A percentile compares a stretch with the other conserved stretches of the same genome.
Evolutionary conservation across 2,888 invertebrate genomes (phyloP).

Genomic region (Dexiosoma caninum): DNA sequence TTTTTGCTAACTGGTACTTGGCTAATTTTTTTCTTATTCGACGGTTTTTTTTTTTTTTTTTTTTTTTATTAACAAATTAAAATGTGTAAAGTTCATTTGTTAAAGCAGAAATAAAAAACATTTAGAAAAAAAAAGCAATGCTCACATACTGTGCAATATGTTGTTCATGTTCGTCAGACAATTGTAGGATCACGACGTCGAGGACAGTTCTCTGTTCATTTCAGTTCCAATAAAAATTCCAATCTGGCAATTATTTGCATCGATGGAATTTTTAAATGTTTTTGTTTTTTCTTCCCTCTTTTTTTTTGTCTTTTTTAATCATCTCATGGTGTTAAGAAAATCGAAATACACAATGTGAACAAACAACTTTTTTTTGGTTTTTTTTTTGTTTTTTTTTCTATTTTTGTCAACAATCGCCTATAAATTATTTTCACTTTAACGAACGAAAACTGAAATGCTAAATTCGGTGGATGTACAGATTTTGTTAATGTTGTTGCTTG

Average conservation of each 20-base stretch:
- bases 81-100: conserved; percentile 47
- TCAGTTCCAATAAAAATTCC: conserved; percentile 39
- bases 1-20: too few species aligned
- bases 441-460: conserved; percentile 26
- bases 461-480: conserved; percentile 27
- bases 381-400: conserved; percentile 41
- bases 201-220: background rate
- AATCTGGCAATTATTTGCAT: conserved; percentile 55
- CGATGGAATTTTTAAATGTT: conserved; percentile 42
- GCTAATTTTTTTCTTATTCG: background rate
- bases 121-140: background rate
- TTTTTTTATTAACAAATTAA: conserved; percentile 33
- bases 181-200: background rate
- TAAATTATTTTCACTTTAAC: conserved; percentile 50
- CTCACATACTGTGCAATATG: conserved; percentile 16
- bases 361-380: too few species aligned
- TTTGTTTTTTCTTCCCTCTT: too few species aligned
- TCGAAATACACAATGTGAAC: background rate
- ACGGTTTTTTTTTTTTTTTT: background rate
- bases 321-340: background rate
- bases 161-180: conserved; percentile 1
- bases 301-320: conserved; percentile 7
- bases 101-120: conserved; percentile 33
- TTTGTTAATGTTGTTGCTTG: background rate
- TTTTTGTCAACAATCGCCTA: conserved; percentile 43